Percentiles rank a stretch among this genome's conserved stretches.
Evolutionary conservation across 2,797 vertebrate species (phyloP).

Genomic region (Threskiornis aethiopicus): DNA sequence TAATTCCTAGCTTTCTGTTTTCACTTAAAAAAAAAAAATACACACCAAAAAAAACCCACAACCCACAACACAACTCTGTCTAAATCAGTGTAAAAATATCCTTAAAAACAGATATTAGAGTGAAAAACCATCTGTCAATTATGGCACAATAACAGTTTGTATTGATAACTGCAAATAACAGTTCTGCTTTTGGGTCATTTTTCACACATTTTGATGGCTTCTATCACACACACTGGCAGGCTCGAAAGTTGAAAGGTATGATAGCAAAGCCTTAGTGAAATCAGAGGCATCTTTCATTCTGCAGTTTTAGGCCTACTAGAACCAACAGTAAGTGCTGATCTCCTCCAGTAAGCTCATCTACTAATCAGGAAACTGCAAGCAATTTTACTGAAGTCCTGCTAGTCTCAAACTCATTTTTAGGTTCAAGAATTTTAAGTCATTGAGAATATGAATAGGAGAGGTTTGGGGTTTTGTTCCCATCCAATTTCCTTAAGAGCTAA

Average conservation of each 20-base stretch:
- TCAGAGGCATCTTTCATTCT: background rate
- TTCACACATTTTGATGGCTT: constrained; percentile 68
- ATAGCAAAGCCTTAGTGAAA: constrained; percentile 36
- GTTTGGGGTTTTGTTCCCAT: background rate
- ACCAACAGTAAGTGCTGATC: background rate
- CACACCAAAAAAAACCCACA: background rate
- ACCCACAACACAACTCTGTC: background rate
- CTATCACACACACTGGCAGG: constrained; percentile 62
- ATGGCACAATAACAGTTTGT: constrained; percentile 71
- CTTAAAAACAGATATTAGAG: constrained; percentile 69
- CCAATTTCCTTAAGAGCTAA: background rate
- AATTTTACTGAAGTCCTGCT: background rate
- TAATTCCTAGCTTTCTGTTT: background rate
- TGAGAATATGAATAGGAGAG: background rate
- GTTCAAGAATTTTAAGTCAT: background rate
- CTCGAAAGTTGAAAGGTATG: constrained; percentile 60
- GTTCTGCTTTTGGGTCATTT: constrained; percentile 69
- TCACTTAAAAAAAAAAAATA: background rate
- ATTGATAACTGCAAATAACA: constrained; percentile 68
- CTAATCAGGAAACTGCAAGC: background rate
- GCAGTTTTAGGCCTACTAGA: background rate
- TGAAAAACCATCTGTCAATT: constrained; percentile 70
- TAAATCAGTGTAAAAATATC: constrained; percentile 67
- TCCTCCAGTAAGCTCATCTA: background rate
- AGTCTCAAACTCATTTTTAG: background rate